Percentiles rank a stretch among this genome's conserved stretches.
These are phyloP conservation scores for Hirudinaria manillensis DNA, from an alignment of 2,888 invertebrate species.

Conservation along the genomic window DNA sequence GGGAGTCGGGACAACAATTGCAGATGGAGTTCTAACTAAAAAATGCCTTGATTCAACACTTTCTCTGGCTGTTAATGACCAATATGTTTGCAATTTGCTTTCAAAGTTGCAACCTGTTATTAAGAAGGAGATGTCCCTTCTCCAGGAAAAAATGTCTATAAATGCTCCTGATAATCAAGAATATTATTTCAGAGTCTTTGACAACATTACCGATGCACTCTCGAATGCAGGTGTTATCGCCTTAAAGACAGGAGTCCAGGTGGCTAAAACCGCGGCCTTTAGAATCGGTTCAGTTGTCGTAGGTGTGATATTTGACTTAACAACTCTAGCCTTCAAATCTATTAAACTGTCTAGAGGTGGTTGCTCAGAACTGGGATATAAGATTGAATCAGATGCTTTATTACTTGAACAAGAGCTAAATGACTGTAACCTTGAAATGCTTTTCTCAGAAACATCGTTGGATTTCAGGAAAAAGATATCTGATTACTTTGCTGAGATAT, in stretches of 20 bases:
- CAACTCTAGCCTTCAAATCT: conserved; percentile 5
- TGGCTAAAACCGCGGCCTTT: conserved; percentile 6
- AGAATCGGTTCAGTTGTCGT: conserved; percentile 4
- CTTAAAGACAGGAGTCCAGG: conserved; percentile 14
- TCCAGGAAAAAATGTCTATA: neutral
- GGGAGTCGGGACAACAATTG: conserved; percentile 11
- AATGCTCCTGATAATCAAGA: neutral
- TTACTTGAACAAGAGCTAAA: conserved; percentile 3
- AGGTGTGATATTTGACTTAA: conserved; percentile 15
- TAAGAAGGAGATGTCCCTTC: neutral
- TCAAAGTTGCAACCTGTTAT: neutral
- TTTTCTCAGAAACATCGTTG: too few species aligned
- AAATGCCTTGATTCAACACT: conserved; percentile 4
- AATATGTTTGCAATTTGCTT: neutral
- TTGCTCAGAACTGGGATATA: conserved; percentile 1
- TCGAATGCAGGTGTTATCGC: neutral
- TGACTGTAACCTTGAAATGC: neutral
- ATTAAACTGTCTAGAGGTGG: conserved; percentile 19
- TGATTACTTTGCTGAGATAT: too few species aligned
- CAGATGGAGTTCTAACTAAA: conserved; percentile 12
- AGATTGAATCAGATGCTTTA: conserved; percentile 8
- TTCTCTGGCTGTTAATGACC: conserved; percentile 9
- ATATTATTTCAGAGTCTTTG: neutral
- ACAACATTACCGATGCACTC: neutral
- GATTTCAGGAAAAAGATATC: too few species aligned